Evolutionary conservation across 2,113 vertebrate species (phyloP), one percentile per base, ranked within the genome.

Genomic region (Esox niger): DNA sequence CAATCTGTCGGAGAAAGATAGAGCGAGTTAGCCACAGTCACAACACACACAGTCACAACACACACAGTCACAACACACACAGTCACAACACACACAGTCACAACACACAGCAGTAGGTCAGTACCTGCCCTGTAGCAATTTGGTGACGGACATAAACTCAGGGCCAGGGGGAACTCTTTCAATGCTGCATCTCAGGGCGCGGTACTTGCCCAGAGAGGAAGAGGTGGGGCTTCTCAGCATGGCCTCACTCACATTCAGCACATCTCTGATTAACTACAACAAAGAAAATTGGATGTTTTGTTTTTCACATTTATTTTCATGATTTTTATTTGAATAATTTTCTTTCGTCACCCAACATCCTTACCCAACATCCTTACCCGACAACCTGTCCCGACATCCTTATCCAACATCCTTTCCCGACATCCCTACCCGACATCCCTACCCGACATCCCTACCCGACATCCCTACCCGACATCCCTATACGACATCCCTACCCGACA

Each of bases 161-260:
- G 83, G 62, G 66, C 84, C 47, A 3, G 79, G 31, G 29, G 91
- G 69, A 68, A 95, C 71, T 0, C 62, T 38, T 62, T 96, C 90
- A 32, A 93, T 85, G 80, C 90, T 90, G 87, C 94, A 96, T 65
- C 90, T 89, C 76, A 97, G 87, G 57, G 94, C 91, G 27, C 71
- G 87, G 79, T 94, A 95, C 83, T 95, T 94, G 47, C 93, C 93
- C 84, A 95, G 56, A 64, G 82, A 89, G 32, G 92, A 87, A 1
- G 88, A 85, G 1, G 30, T 72, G 3, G 88, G 73, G 77, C 78
- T 86, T 30, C 83, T 83, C 43, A 89, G 73, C 26, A 87, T 92
- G 64, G 86, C 87, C 88, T 96, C 95, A 52, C 68, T 89, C 75
- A 92, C 84, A 58, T 89, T 93, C 82, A 94, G 68, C 69, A 93